phyloP scores from a whole-genome alignment of 2,797 vertebrate species.

The Xerus rutilus region DNA sequence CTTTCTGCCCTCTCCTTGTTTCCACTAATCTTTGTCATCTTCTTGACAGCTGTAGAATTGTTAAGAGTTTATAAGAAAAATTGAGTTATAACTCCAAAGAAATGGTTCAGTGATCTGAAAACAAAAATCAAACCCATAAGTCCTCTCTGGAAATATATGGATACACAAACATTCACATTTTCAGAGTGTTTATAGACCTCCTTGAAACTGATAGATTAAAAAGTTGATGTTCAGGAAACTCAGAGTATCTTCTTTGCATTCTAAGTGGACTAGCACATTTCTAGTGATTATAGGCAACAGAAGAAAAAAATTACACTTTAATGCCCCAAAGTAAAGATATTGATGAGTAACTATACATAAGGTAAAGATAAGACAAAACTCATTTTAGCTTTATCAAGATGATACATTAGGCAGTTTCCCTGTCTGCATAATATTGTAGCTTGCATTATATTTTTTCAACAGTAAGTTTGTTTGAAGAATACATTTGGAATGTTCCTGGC shows the following conservation, averaged over 20 bases:
- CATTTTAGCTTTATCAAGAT: conserved; percentile 20
- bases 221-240: neutral
- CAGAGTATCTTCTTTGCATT: neutral
- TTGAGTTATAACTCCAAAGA: neutral
- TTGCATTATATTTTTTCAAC: neutral
- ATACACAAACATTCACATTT: neutral
- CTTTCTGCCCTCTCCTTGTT: neutral
- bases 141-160: neutral
- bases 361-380: neutral
- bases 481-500: neutral
- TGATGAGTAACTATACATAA: neutral
- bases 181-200: neutral
- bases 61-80: neutral
- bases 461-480: neutral
- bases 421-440: neutral
- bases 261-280: neutral
- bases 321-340: neutral
- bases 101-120: neutral
- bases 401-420: neutral
- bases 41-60: neutral
- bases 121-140: neutral
- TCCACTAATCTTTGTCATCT: neutral
- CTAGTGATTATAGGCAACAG: neutral
- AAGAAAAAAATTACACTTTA: conserved; percentile 5
- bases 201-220: neutral